Base-by-base conservation (phyloP, 2,888 invertebrate species). In the Lagria hirta region DNA sequence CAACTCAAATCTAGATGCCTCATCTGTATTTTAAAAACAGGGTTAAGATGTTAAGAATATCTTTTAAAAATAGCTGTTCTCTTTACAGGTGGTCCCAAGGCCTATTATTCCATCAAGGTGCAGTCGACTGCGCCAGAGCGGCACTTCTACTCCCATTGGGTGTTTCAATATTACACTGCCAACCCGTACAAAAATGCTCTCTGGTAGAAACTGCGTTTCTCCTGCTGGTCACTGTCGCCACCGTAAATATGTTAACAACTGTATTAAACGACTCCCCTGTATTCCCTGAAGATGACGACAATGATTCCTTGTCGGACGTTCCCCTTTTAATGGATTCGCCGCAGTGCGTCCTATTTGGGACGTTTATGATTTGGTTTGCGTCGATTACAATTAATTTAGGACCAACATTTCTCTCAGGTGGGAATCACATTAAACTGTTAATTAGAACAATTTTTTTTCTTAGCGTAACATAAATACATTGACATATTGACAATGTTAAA, bases 351-450 rank as follows among this genome's bases (percentile, higher is more conserved):
- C 78, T 90, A 30, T 93, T 93, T 72, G 92, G 92, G 50, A 84
- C 90, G 35, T 88, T 89, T 72, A 92, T 92, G 84, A 91, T 92
- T 66, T 93, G 92, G 92, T 92, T 93, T 73, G 88, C 90, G 36
- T 88, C 88, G 53, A 86, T 92, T 66, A 88, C 91, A 34, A 88
- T 92, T 69, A 91, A 93, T 74, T 80, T 93, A 58, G 92, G 92
- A 14, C 90, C 90, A 16, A 89, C 89, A 18, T 88, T 90, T 73
- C 76, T 90, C 62, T 87, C 86, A 56, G 89, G 89, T 48, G 51
- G 50, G 57, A 32, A 23, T 29, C 8, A 28, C n/a, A 6, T 22
- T 15, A 8, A 22, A 28, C 8, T 8, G 8, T 4, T 7, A 24
- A 7, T 7, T 10, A 24, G 18, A 6, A 18, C 7, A 24, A 10